These are phyloP conservation scores for Chamaetylas fuelleborni DNA, from an alignment of 2,113 vertebrate genomes.

Conservation along the genomic window DNA sequence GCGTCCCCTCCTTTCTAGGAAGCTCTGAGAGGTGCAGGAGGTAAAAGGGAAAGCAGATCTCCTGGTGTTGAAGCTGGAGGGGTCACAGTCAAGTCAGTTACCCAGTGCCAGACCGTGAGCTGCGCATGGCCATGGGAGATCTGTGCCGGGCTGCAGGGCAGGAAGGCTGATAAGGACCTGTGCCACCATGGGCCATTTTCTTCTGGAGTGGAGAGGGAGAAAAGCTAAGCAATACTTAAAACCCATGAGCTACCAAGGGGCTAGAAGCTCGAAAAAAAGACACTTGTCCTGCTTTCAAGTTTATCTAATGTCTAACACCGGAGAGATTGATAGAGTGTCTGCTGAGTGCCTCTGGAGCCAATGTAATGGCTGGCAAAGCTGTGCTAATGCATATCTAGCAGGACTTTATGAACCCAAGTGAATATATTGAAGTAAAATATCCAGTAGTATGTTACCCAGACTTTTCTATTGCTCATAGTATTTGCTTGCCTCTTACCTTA, in stretches of 20 bases:
- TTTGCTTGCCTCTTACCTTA: not conserved
- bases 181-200: not conserved
- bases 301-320: not conserved
- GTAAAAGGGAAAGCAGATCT: not conserved
- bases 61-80: not conserved
- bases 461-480: not conserved
- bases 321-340: not conserved
- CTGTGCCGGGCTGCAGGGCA: not conserved
- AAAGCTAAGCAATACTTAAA: not conserved
- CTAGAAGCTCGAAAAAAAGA: not conserved
- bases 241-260: not conserved
- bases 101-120: fast-evolving
- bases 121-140: fast-evolving
- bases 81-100: not conserved
- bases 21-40: not conserved
- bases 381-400: not conserved
- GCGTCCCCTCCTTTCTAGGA: not conserved
- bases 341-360: not conserved
- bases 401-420: not conserved
- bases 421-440: not conserved
- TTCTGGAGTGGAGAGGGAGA: not conserved
- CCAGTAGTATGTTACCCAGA: fast-evolving
- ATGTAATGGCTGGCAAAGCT: not conserved
- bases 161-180: not conserved
- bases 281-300: not conserved